Evolutionary conservation across 2,888 invertebrate species (phyloP).

Genomic region (Amiota communis): DNA sequence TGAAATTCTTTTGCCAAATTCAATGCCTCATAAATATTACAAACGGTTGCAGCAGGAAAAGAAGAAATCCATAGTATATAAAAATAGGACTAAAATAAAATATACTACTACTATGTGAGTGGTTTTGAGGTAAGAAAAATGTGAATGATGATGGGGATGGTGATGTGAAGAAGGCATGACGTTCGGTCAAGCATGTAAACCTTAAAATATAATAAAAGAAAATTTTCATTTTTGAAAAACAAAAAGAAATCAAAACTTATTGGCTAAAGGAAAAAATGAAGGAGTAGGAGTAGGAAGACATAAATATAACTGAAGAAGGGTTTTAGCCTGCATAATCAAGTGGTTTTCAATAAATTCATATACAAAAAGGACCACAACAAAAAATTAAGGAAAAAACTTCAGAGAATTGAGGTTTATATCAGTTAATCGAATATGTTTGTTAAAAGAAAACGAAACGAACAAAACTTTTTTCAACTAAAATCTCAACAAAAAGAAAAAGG

Average conservation of each 20-base stretch:
- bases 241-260: slow-evolving; percentile 16
- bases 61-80: too few species aligned
- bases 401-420: slow-evolving; percentile 21
- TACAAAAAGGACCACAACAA: slow-evolving; percentile 44
- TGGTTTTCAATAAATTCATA: slow-evolving; percentile 65
- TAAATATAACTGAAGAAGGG: slow-evolving; percentile 42
- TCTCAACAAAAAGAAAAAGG: slow-evolving; percentile 22
- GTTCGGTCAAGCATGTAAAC: too few species aligned
- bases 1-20: not conserved
- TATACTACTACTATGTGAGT: too few species aligned
- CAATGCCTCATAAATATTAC: slow-evolving; percentile 22
- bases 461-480: slow-evolving; percentile 21
- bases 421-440: slow-evolving; percentile 66
- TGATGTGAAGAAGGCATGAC: too few species aligned
- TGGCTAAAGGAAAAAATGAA: not conserved
- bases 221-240: not conserved
- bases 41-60: not conserved
- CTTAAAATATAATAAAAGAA: not conserved
- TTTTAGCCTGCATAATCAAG: slow-evolving; percentile 67
- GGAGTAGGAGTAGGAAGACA: slow-evolving; percentile 14
- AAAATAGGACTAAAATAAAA: too few species aligned
- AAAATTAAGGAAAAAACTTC: not conserved
- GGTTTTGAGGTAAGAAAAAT: not conserved
- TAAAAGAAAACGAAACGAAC: slow-evolving; percentile 55
- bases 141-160: too few species aligned